Base-by-base conservation (phyloP, 2,113 vertebrate species). In the Heptranchias perlo region DNA sequence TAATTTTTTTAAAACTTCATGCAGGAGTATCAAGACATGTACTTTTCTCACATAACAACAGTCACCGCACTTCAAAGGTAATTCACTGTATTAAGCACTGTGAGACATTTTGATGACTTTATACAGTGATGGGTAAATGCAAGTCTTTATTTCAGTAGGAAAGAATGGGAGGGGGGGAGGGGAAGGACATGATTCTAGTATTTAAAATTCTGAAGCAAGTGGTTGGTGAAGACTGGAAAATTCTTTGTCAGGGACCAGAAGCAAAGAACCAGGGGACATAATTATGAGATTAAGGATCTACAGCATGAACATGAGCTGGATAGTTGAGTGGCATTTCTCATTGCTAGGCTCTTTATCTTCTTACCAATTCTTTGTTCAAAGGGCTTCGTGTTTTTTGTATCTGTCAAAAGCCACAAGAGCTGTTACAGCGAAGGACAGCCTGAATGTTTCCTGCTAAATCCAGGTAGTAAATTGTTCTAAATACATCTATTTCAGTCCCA, bases 191-290 rank as follows among this genome's bases (percentile, higher is more conserved):
- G 5, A 93, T 39, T 93, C 58, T 16, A 7, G 5, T 21, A 13
- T 39, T 67, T 31, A 44, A 69, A 69, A 95, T 69, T 28, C 52
- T 69, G 44, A 73, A 95, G 21, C 10, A 39, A 28, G 25, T 64
- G n/a, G 39, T 58, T 35, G 52, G 25, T 89, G 86, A 54, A 13
- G 28, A 11, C 86, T 64, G 92, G 35, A 62, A 65, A 64, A 62
- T 21, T 65, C 35, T 47, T 94, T 65, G n/a, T 65, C n/a, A 25
- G 39, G n/a, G 61, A 94, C 23, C 93, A 67, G 39, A 39, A 94
- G 39, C n/a, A 94, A 94, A 94, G 93, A 94, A 94, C 93, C 93
- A 94, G 93, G 44, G 62, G 93, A 94, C 39, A 65, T 94, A 49
- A 94, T 67, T 94, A 94, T 67, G 62, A 94, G 93, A 94, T 94